Base-by-base conservation (phyloP, 2,888 invertebrate genomes). In the Electrophaes corylata region DNA sequence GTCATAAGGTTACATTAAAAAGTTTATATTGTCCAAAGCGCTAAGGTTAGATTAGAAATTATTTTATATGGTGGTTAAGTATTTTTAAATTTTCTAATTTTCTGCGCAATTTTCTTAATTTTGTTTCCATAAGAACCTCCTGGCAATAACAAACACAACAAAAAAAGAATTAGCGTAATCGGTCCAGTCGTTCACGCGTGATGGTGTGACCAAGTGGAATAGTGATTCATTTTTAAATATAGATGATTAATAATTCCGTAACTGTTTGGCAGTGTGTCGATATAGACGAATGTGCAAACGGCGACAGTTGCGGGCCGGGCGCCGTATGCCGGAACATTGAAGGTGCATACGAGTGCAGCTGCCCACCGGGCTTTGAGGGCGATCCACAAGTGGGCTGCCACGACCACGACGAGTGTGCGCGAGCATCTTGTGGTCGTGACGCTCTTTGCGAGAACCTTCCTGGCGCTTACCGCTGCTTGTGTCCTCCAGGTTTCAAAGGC, bases 341-440 rank as follows among this genome's bases (percentile, higher is more conserved):
- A 57, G 97, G 97, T 59, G 95, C 95, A 66, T 94, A 95, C 88
- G 95, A 94, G 81, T 98, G 98, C 92, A 95, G 95, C 78, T 98
- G 98, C 78, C 96, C 96, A 20, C 92, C 94, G 60, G 97, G 97
- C 65, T 96, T 93, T 84, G 95, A 95, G 64, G 97, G 97, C 18
- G 96, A 96, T 79, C 95, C 97, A 35, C 94, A 94, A 60, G 86
- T 93, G 11, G 95, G 95, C 49, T 98, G 97, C 81, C 82, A 86
- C 56, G 96, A 97, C 79, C 89, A 93, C 54, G 94, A 97, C 83
- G 96, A 96, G 84, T 97, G 97, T 77, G 87, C 94, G 18, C 93
- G 94, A 67, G 93, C 93, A 56, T 94, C 95, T 37, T 98, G 98
- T 81, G 97, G 97, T 50, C 92, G 95, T 62, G 94, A 94, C 70